phyloP scores from a whole-genome alignment of 2,888 invertebrate species.

The Resseliella maxima region DNA sequence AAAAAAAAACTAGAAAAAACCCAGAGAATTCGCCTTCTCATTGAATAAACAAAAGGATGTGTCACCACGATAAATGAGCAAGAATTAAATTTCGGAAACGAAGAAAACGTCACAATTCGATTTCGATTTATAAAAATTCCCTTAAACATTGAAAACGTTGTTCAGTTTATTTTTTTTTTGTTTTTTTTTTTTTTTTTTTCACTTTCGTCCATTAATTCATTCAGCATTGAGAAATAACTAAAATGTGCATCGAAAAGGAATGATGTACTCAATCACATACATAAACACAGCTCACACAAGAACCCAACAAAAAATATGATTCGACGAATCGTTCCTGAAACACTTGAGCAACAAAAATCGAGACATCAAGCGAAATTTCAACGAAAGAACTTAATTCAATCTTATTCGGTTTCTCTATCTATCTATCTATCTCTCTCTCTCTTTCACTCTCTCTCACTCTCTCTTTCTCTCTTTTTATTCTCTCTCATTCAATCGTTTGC shows the following conservation, averaged over 20 bases:
- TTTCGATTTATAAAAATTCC: neutral
- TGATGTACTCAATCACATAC: no score
- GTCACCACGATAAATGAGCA: constrained; percentile 35
- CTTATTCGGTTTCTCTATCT: neutral
- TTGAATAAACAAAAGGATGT: constrained; percentile 24
- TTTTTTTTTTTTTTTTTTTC: neutral
- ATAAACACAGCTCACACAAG: no score
- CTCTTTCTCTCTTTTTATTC: neutral
- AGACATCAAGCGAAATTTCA: constrained; percentile 26
- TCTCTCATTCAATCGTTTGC: neutral
- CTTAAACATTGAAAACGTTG: neutral
- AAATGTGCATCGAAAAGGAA: no score
- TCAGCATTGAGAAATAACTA: no score
- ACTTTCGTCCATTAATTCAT: constrained; percentile 27
- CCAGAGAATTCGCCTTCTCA: constrained; percentile 14
- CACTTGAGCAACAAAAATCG: constrained; percentile 13
- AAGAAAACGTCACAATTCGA: neutral
- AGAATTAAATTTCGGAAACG: constrained; percentile 13
- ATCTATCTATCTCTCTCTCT: neutral
- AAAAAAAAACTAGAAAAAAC: no score
- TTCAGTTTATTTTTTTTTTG: neutral
- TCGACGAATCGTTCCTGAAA: neutral
- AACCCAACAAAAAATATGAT: constrained; percentile 5
- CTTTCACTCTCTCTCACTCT: neutral
- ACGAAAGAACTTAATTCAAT: constrained; percentile 29